These are phyloP conservation scores for Machimus rusticus DNA, from an alignment of 2,888 invertebrate species.

Conservation along the genomic window DNA sequence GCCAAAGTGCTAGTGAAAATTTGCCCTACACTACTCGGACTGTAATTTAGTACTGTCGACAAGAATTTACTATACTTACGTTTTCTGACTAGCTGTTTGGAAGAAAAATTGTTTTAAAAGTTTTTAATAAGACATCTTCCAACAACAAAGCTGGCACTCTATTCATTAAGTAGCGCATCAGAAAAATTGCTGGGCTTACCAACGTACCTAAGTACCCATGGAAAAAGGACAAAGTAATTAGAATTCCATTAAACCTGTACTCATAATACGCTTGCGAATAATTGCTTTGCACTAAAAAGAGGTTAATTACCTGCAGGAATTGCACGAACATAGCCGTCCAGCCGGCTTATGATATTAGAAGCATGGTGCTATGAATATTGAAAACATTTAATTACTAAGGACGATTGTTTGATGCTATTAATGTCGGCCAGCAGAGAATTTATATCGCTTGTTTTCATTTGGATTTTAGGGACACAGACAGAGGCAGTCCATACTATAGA, in stretches of 20 bases:
- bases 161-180: not conserved
- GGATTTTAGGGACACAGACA: not conserved
- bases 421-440: not conserved
- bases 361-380: not conserved
- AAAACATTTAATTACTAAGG: not conserved
- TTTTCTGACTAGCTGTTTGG: not conserved
- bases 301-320: not conserved
- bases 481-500: not conserved
- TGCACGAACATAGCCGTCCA: not conserved
- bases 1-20: not conserved
- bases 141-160: not conserved
- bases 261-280: not conserved
- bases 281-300: not conserved
- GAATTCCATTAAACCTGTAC: not conserved
- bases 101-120: not conserved
- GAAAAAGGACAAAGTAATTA: conserved; percentile 15
- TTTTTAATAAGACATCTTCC: not conserved
- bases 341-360: not conserved
- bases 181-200: not conserved
- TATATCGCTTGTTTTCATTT: not conserved
- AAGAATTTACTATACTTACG: not conserved
- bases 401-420: not conserved
- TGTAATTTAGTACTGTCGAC: not conserved
- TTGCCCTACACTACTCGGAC: not conserved
- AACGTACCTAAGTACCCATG: not conserved